Evolutionary conservation across 1,140 invertebrate species (phyloP), one percentile per base, ranked within the genome.

Genomic region (Lysiphlebus fabarum): DNA sequence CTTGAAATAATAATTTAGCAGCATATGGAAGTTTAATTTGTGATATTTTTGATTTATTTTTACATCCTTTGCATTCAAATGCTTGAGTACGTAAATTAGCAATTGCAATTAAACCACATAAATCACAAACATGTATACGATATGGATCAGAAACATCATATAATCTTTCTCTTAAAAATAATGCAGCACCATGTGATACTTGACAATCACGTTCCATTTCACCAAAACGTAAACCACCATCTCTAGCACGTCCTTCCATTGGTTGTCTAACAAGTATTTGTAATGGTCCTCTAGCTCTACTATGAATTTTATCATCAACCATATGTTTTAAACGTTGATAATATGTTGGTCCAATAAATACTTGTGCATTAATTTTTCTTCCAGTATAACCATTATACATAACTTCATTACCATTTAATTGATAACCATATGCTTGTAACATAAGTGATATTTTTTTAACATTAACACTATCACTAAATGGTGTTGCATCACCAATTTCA

Each of bases 151-250:
- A 98, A 1, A 98, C 96, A 84, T 98, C 96, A 76, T 99, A 99
- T 7, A 99, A 80, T 59, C 96, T 84, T 78, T 99, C 96, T 47
- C 95, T 81, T 11, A 99, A 79, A 73, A 99, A 99, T 77, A 99
- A 96, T 0, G 97, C 96, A 1, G 96, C 96, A 38, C 96, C 96
- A 71, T 99, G 97, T 60, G 96, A 92, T 72, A 99, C 99, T 82
- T 99, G 96, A 85, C 96, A 99, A 87, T 99, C 96, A 53, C 96
- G 93, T 77, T 99, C 96, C 96, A 99, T 99, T 76, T 99, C 96
- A 66, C 97, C 96, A 75, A 99, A 99, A 85, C 96, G 94, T 59
- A 99, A 81, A 62, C 96, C 96, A 69, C 96, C 96, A 79, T 99
- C 96, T 67, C 96, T 82, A 33, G 95, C 95, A 78, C 96, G 88